Evolutionary conservation across 2,888 invertebrate species (phyloP), one percentile per base, ranked within the genome.

Genomic region (Eupelmus urozonus): DNA sequence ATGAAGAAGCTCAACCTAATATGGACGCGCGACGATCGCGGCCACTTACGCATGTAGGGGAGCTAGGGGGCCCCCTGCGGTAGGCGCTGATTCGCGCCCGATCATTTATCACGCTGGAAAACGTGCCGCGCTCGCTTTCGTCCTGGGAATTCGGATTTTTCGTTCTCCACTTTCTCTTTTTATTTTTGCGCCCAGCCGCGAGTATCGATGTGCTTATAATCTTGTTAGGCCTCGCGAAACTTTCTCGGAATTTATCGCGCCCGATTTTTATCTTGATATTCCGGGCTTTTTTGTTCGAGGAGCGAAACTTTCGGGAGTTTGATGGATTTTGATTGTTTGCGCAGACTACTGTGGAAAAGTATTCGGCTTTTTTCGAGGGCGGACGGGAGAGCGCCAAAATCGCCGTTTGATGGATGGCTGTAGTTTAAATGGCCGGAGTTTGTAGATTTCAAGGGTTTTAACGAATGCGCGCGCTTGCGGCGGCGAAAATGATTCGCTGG

Each of bases 101-200:
- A 70, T 70, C 70, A 76, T 76, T 76, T 76, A 76, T 76, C 76
- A 76, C 70, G n/a, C 29, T 45, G 42, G 57, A 57, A 73, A 57
- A 59, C 57, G 20, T n/a, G 71, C 70, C 53, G 20, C 20, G n/a
- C 59, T 59, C 25, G 16, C 20, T 23, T 55, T 27, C 73, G 45
- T 27, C 57, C 34, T 49, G 74, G 74, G 74, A 74, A 74, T 74
- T 73, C 7, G 66, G 74, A 20, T 73, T 42, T 65, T 62, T 40
- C 29, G 13, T 45, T 7, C 25, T 27, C 9, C 55, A 9, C 13
- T 9, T 55, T 23, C 11, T 20, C 11, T 23, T 13, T 45, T 3
- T 45, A 4, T 45, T 7, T 45, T 13, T 13, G 27, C n/a, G 51
- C 57, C 16, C 42, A 18, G 3, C 53, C 27, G 0, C 2, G 3